Evolutionary conservation across 2,797 vertebrate genomes (phyloP).

Genomic region (Stomatorhinus walkeri): DNA sequence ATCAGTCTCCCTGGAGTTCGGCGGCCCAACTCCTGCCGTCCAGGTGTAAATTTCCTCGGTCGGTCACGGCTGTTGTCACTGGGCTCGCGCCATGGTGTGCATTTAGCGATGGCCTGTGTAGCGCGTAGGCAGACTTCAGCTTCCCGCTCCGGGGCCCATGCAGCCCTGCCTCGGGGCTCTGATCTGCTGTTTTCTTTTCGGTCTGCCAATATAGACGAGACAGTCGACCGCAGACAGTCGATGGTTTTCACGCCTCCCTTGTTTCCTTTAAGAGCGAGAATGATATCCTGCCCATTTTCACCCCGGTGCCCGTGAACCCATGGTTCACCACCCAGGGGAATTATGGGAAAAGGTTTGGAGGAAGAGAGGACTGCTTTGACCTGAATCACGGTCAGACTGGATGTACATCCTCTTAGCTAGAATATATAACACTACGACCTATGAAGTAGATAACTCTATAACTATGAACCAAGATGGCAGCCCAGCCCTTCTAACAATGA

Average conservation of each 20-base stretch:
- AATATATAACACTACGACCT: not conserved
- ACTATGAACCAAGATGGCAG: not conserved
- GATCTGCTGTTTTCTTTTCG: not conserved
- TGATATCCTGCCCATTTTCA: not conserved
- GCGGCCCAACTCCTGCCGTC: not conserved
- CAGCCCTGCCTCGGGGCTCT: slow-evolving; percentile 2
- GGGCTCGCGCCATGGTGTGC: not conserved
- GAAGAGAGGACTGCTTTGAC: not conserved
- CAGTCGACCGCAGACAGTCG: not conserved
- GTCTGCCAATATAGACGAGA: not conserved
- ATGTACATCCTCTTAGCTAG: not conserved
- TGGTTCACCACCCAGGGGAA: not conserved
- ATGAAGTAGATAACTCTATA: not conserved
- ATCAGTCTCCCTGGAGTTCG: not conserved
- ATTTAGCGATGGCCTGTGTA: not conserved
- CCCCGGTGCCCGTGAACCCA: not conserved
- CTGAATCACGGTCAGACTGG: not conserved
- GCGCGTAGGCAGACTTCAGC: not conserved
- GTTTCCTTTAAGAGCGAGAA: not conserved
- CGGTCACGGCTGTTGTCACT: not conserved
- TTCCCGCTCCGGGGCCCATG: not conserved
- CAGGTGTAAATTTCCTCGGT: not conserved
- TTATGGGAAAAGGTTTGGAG: not conserved
- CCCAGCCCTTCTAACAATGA: not conserved
- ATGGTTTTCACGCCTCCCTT: not conserved